Base-by-base conservation (phyloP, 1,140 invertebrate species). In the Antheraea mylitta region DNA sequence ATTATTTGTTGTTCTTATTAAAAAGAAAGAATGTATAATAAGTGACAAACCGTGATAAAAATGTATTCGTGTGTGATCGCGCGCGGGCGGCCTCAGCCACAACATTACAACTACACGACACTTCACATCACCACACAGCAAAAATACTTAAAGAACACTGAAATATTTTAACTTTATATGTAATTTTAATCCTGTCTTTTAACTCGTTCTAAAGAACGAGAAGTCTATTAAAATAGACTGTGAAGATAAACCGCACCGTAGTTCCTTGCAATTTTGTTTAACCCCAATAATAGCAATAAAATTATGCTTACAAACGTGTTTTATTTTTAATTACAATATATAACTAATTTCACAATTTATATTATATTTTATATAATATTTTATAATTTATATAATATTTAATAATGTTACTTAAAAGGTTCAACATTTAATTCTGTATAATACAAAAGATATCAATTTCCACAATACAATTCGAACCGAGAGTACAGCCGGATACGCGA, bases 401-500 rank as follows among this genome's bases (percentile, higher is more conserved):
- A 53, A 53, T 53, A 53, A 53, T 0, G 1, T 13, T 7, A 16
- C 1, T n/a, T 7, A 42, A 42, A 42, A 42, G 38, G 1, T 53
- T 53, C 1, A 6, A 53, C 45, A 6, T 53, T 53, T 11, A 13
- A 53, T 53, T 13, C 0, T 0, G 37, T 30, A 59, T n/a, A 58
- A 59, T 66, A 18, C 38, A 37, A 66, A 66, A 36, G 38, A 18
- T 30, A 37, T 37, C 10, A 58, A 36, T 10, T 13, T 37, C 16
- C 11, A 53, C 11, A 53, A 53, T 53, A 53, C 45, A n/a, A 53
- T 53, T 53, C 45, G 37, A 30, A 53, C 71, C 79, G 80, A 80
- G 82, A 76, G 72, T 80, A 78, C 83, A 82, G 79, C 76, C 87
- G 87, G 82, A 87, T 85, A 76, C 77, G 74, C n/a, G 72, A 80